Percentiles rank a stretch among this genome's conserved stretches.
Evolutionary conservation across 2,888 invertebrate species (phyloP).

Genomic region (Drosophila bunnanda): DNA sequence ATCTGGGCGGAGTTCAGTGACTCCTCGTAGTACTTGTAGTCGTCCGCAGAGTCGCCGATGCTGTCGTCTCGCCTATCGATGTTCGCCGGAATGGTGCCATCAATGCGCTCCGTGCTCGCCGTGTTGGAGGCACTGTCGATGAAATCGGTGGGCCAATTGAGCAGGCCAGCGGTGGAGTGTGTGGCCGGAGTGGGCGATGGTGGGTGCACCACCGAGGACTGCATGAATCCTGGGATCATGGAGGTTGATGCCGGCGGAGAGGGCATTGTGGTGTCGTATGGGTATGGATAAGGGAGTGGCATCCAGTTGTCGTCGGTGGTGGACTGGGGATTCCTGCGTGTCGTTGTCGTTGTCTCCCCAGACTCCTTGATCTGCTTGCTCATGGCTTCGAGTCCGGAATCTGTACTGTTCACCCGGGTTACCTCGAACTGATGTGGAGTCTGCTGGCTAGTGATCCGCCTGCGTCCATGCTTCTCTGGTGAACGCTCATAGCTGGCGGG

Average conservation of each 20-base stretch:
- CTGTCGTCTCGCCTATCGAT: conserved; percentile 61
- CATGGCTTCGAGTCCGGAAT: conserved; percentile 57
- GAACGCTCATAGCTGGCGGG: conserved; percentile 60
- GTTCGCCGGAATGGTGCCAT: conserved; percentile 20
- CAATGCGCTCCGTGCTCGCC: conserved; percentile 54
- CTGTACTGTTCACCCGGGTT: conserved; percentile 54
- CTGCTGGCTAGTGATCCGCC: conserved; percentile 39
- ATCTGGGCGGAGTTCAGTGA: conserved; percentile 66
- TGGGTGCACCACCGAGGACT: conserved; percentile 35
- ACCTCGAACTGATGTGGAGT: conserved; percentile 45
- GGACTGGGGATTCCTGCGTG: conserved; percentile 11
- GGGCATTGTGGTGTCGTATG: conserved; percentile 61
- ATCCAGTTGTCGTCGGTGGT: conserved; percentile 68
- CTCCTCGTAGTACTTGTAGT: conserved; percentile 65
- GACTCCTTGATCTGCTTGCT: conserved; percentile 75
- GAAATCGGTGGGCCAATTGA: conserved; percentile 80
- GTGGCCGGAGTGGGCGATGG: conserved; percentile 33
- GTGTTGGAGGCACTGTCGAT: conserved; percentile 50
- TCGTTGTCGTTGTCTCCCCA: conserved; percentile 56
- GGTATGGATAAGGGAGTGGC: conserved; percentile 69
- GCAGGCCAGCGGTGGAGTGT: conserved; percentile 51
- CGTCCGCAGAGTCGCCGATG: conserved; percentile 47
- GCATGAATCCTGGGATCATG: conserved; percentile 9
- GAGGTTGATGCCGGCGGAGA: conserved; percentile 30
- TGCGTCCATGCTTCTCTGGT: conserved; percentile 56